Percentiles rank a stretch among this genome's conserved stretches.
Conservation (phyloP, 2,113 vertebrate species). For the Cromileptes altivelis region DNA sequence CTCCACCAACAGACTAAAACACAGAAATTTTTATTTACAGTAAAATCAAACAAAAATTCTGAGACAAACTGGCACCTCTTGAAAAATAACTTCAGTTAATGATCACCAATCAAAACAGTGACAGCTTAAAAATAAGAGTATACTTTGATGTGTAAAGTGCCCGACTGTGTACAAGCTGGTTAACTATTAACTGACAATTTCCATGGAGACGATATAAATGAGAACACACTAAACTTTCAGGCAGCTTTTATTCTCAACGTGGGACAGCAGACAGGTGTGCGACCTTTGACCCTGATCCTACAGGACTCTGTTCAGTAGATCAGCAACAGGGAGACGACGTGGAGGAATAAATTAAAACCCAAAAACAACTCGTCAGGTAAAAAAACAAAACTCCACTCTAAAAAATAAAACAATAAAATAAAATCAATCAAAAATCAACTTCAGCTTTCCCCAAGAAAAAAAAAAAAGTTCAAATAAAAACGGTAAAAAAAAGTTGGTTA, state of each 20-base stretch:
- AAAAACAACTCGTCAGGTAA: conserved; percentile 42
- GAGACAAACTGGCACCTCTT: too few species aligned
- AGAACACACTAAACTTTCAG: conserved; percentile 19
- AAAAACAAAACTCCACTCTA: conserved; percentile 20
- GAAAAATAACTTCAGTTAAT: too few species aligned
- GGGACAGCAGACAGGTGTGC: conserved; percentile 58
- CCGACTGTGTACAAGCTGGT: too few species aligned
- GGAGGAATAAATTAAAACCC: conserved; percentile 76
- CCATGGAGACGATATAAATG: neutral
- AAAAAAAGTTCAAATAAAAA: conserved; percentile 50
- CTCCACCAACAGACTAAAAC: too few species aligned
- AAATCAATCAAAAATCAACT: neutral
- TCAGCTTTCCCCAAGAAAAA: neutral
- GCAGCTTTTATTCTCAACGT: conserved; percentile 67
- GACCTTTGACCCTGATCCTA: conserved; percentile 52
- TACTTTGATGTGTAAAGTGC: too few species aligned
- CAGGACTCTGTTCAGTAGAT: conserved; percentile 71
- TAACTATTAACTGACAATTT: neutral
- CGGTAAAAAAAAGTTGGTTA: conserved; percentile 58
- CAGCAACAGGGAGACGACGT: conserved; percentile 49
- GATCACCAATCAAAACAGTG: too few species aligned
- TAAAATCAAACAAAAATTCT: too few species aligned
- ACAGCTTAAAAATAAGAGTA: too few species aligned
- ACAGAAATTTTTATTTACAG: too few species aligned
- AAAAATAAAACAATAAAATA: neutral